Base-by-base conservation (phyloP, 1,140 invertebrate genomes). In the Drosophila suzukii region DNA sequence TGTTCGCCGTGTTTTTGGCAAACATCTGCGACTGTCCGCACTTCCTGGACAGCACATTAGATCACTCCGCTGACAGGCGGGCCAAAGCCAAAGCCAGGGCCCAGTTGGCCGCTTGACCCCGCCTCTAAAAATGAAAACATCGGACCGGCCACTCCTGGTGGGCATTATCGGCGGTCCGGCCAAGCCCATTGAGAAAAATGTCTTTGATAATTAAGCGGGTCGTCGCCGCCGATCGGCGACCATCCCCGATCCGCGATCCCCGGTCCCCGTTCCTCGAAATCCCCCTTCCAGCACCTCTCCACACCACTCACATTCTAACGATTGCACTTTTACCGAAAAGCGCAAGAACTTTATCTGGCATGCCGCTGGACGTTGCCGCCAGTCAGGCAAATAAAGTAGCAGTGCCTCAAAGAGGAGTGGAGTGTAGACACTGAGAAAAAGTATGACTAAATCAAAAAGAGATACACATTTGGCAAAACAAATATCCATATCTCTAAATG, bases 291-390 rank as follows among this genome's bases (percentile, higher is more conserved):
- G 11, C 60, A 32, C 46, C 60, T 53, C 38, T 54, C 63, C 72
- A 32, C 41, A 53, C 50, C 57, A 75, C 73, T 75, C 75, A 86
- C 80, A 88, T 88, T 88, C 84, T 88, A 88, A 83, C 84, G 84
- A 81, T 89, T 84, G 77, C 84, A 89, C 84, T 89, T 89, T 71
- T 89, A 78, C 74, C 84, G 65, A 77, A 75, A 89, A 80, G 80
- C 80, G 74, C 85, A 89, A 89, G 84, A 89, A 89, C 84, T 89
- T 89, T 89, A 89, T 89, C 84, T 86, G 71, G 80, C 79, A 75
- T 61, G 81, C 81, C 59, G 65, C 59, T 66, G 72, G 76, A 74
- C 62, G 51, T 77, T 51, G 78, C 78, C 56, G 63, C 68, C 66
- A 72, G 75, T 82, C 60, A 53, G 73, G 75, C 74, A 78, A 61